Evolutionary conservation across 2,888 invertebrate genomes (phyloP), one percentile per base, ranked within the genome.

Genomic region (Rotaria sp.): DNA sequence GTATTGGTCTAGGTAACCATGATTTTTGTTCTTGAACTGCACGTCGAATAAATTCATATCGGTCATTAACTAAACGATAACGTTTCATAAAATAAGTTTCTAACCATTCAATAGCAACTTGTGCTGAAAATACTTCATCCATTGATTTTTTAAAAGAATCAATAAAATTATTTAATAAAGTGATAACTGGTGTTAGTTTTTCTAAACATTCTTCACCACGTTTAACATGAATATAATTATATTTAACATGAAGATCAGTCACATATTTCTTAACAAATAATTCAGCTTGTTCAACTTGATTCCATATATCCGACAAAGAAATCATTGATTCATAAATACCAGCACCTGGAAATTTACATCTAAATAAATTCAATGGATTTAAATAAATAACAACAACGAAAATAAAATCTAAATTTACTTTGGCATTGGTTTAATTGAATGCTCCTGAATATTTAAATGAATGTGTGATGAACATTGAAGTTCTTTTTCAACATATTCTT

Each of bases 71-170:
- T 57, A n/a, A n/a, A 59, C 85, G 75, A 45, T 85, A 85, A 21
- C 38, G 55, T 59, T 75, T 85, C 26, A 85, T 84, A 59, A 86
- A 86, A 85, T 86, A 86, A 21, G 85, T 85, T 50, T 84, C 48
- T 41, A 86, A 80, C 86, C 86, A 85, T 50, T 86, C 86, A 52
- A 80, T 67, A 18, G 86, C 86, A 48, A 84, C 84, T 80, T 86
- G 85, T 26, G 57, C 35, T 26, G 59, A 38, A 59, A 52, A 85
- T 35, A 85, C 55, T 45, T 57, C 75, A 48, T 74, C 55, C 48
- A 85, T 85, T 35, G 57, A 55, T 48, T 48, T 41, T 45, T 30
- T 30, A 80, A 86, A 86, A n/a, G 35, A 52, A 24, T 85, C 48
- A 21, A 85, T 86, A 85, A 86, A 86, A 30, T 80, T 15, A 30